Evolutionary conservation across 2,113 vertebrate genomes (phyloP).

Genomic region (Hippopotamus amphibius): DNA sequence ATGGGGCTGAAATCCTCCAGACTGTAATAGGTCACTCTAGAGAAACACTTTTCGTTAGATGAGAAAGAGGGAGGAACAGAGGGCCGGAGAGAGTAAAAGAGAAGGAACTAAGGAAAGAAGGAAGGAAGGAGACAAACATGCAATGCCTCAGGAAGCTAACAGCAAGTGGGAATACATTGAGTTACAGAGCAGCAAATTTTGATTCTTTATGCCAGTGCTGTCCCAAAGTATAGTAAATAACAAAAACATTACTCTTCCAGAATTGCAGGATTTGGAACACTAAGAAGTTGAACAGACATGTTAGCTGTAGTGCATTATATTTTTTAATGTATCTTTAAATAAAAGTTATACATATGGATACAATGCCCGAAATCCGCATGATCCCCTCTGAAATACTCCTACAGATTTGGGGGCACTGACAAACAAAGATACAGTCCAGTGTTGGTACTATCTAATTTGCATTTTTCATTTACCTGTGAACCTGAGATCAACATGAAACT

Average conservation of each 20-base stretch:
- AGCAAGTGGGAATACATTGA: neutral
- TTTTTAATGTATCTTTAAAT: neutral
- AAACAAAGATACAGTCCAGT: neutral
- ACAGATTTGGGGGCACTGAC: neutral
- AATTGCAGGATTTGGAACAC: neutral
- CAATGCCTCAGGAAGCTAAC: neutral
- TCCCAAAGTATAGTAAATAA: neutral
- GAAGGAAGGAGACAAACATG: neutral
- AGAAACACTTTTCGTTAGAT: neutral
- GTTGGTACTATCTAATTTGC: neutral
- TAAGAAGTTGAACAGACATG: neutral
- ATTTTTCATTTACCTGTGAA: neutral
- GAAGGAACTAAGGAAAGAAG: no score
- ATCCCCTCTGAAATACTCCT: neutral
- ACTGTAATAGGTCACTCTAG: neutral
- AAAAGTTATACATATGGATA: neutral
- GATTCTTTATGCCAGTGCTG: neutral
- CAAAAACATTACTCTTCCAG: neutral
- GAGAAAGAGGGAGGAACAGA: neutral
- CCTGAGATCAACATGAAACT: neutral
- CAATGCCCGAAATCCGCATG: neutral
- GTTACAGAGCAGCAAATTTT: neutral
- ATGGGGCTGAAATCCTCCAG: neutral
- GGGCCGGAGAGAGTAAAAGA: accelerated
- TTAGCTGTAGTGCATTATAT: neutral